Base-by-base conservation (phyloP, 2,113 vertebrate species). In the Prochilodus magdalenae region DNA sequence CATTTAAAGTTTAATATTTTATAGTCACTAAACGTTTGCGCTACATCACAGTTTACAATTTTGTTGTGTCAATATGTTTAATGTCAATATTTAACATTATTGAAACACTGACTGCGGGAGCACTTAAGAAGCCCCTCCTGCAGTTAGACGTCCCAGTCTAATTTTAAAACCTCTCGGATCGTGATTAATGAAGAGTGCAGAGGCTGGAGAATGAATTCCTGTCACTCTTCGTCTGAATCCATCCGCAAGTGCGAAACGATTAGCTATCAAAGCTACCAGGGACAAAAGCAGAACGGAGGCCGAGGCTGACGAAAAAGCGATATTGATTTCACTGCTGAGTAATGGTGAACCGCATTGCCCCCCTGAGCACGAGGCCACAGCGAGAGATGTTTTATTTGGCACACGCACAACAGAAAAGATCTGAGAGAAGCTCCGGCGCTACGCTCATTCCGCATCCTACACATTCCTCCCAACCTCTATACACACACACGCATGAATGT, bases 321-420 rank as follows among this genome's bases (percentile, higher is more conserved):
- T 29, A 59, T 55, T 36, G 49, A 62, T 24, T 22, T 80, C 44
- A 63, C 47, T 24, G 49, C 63, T 62, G 71, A 40, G 27, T 60
- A 49, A 63, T 29, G 18, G 49, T 26, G 20, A 65, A 53, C 12
- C 33, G 7, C 22, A n/a, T 7, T 36, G 65, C 5, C 65, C 65
- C 30, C 65, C 71, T 44, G 6, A 51, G 53, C 13, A 59, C 63
- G 15, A 27, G 83, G 73, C 88, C 53, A 80, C 70, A 75, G 59
- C 82, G 84, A 91, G 87, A 90, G 91, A 87, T 92, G 92, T 93
- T 94, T 93, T 85, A 85, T 89, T 89, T 92, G 92, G 91, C 91
- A 90, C 75, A 86, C 63, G 67, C 13, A 60, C 57, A 24, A 60
- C 57, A 60, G 74, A 44, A 79, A 65, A 84, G 49, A 55, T 53